Conservation (phyloP, 23 tunicate species). For the Corella eumyota region DNA sequence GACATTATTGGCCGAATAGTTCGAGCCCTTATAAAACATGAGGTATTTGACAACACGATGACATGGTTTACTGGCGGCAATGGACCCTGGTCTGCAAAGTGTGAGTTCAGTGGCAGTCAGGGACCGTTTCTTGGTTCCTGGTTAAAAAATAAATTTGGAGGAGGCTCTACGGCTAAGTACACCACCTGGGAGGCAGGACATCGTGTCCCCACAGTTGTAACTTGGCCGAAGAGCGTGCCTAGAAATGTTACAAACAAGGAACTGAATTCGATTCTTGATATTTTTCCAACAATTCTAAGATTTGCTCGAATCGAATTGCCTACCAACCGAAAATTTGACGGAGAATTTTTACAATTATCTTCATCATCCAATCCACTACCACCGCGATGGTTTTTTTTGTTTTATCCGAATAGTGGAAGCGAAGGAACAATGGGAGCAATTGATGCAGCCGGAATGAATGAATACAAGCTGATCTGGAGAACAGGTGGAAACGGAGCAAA, state of each 20-base stretch:
- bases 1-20: conserved; percentile 62
- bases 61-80: conserved; percentile 90
- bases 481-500: conserved; percentile 41
- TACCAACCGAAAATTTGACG: conserved; percentile 38
- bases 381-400: no score
- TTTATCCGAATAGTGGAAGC: conserved; percentile 79
- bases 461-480: conserved; percentile 62
- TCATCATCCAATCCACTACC: no score
- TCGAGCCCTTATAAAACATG: conserved; percentile 9
- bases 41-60: conserved; percentile 46
- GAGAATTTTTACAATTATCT: no score
- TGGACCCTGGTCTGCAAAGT: conserved; percentile 74
- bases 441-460: conserved; percentile 55
- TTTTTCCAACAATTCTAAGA: conserved; percentile 63
- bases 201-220: conserved; percentile 62
- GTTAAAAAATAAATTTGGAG: conserved; percentile 41
- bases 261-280: conserved; percentile 49
- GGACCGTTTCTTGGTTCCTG: conserved; percentile 77
- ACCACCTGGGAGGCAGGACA: conserved; percentile 93
- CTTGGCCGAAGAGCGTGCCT: conserved; percentile 40
- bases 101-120: conserved; percentile 68
- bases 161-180: conserved; percentile 60
- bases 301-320: conserved; percentile 50
- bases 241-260: conserved; percentile 50
- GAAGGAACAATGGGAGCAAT: conserved; percentile 56